Evolutionary conservation across 2,888 invertebrate genomes (phyloP).

Genomic region (Didymodactylos carnosus): DNA sequence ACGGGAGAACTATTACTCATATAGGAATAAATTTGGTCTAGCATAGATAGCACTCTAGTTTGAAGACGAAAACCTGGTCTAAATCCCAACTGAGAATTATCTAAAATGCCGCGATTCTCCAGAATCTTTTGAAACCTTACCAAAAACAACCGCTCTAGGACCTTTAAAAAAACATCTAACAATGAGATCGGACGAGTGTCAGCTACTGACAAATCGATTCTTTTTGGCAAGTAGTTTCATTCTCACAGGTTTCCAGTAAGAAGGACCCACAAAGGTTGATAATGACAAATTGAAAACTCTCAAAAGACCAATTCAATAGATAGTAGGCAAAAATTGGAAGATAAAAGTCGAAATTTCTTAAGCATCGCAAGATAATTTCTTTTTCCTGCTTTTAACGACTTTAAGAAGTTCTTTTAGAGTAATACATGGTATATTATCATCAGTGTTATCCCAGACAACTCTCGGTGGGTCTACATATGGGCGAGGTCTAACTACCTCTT

Average conservation of each 20-base stretch:
- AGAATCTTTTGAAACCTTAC: not conserved
- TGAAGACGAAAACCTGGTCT: not conserved
- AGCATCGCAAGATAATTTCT: not conserved
- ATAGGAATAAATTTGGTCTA: not conserved
- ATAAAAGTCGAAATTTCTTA: not conserved
- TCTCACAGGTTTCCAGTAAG: not conserved
- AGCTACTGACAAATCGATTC: no score
- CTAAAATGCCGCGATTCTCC: not conserved
- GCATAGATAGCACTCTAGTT: not conserved
- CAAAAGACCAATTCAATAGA: not conserved
- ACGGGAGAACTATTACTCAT: not conserved
- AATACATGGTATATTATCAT: not conserved
- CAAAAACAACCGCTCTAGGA: not conserved
- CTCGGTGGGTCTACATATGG: not conserved
- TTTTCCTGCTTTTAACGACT: not conserved
- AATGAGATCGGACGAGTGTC: not conserved
- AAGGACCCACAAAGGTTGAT: not conserved
- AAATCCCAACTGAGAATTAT: not conserved
- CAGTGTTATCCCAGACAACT: not conserved
- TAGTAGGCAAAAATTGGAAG: not conserved
- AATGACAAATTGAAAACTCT: not conserved
- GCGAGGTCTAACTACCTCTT: not conserved
- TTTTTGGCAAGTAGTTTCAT: not conserved
- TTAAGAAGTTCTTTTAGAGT: not conserved
- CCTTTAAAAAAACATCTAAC: not conserved